Conservation (phyloP, 2,113 vertebrate species). For the Passer montanus region DNA sequence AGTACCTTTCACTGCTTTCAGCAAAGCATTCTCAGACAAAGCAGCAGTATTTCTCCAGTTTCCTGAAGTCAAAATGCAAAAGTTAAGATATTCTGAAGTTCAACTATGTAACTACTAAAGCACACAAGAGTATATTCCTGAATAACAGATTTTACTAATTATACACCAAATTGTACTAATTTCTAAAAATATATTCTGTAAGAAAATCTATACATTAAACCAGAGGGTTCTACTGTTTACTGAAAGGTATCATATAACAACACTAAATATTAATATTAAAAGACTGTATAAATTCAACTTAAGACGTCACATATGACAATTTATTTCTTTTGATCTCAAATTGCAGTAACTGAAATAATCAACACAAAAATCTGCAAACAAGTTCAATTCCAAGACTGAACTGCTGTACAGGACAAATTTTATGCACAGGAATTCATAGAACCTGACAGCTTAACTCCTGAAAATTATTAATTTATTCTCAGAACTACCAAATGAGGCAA, state of each 20-base stretch:
- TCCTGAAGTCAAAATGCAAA: background rate
- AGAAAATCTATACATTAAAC: background rate
- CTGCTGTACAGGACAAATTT: background rate
- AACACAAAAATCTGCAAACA: background rate
- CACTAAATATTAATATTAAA: background rate
- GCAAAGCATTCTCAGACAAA: background rate
- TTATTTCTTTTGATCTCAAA: background rate
- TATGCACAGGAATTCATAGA: background rate
- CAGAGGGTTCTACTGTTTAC: background rate
- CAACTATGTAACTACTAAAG: background rate
- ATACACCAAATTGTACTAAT: background rate
- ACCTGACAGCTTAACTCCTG: background rate
- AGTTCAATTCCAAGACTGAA: background rate
- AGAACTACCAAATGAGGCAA: background rate
- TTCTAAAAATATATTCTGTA: background rate
- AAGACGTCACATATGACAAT: background rate
- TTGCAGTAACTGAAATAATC: background rate
- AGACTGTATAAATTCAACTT: background rate
- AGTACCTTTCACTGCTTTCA: background rate
- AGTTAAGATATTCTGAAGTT: background rate
- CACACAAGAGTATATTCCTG: background rate
- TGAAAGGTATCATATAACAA: background rate
- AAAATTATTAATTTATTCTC: background rate
- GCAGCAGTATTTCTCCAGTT: background rate
- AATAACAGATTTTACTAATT: background rate